Percentiles rank a stretch among this genome's conserved stretches.
Conservation (phyloP, 2,797 vertebrate genomes). For the Forpus xanthops region DNA sequence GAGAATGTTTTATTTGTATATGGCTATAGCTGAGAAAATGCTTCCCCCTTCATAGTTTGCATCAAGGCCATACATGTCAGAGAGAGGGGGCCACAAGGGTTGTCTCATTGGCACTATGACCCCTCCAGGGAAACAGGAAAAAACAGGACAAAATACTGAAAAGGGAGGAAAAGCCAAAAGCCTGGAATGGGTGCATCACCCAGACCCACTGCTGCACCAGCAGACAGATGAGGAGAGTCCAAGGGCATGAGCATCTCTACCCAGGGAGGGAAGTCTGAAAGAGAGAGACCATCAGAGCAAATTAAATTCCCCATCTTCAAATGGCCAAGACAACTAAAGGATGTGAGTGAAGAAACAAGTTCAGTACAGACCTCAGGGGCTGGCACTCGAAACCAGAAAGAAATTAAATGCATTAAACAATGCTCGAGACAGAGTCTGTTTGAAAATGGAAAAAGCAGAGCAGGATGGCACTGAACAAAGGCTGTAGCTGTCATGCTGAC, state of each 20-base stretch:
- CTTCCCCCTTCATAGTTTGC: background rate
- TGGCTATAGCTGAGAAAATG: background rate
- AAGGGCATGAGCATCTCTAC: conserved; percentile 15
- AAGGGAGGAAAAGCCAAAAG: conserved; percentile 22
- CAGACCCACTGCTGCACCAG: background rate
- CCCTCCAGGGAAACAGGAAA: conserved; percentile 10
- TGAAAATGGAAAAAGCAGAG: background rate
- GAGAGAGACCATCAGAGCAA: background rate
- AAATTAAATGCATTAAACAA: conserved; percentile 6
- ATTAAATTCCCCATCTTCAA: conserved; percentile 37
- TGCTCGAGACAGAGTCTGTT: background rate
- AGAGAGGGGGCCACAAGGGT: background rate
- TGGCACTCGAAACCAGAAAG: background rate
- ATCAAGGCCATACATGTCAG: background rate
- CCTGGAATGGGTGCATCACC: background rate
- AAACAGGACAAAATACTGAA: background rate
- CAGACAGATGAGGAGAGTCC: conserved; percentile 31
- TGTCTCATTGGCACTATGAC: background rate
- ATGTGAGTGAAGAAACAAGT: background rate
- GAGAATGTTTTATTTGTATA: background rate
- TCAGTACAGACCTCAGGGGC: background rate
- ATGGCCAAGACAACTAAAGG: background rate
- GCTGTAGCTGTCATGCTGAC: background rate
- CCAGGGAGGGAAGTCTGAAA: conserved; percentile 25
- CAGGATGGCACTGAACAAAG: background rate